These are phyloP conservation scores for Fistularia tabacaria DNA, from an alignment of 2,797 vertebrate genomes.

Conservation along the genomic window DNA sequence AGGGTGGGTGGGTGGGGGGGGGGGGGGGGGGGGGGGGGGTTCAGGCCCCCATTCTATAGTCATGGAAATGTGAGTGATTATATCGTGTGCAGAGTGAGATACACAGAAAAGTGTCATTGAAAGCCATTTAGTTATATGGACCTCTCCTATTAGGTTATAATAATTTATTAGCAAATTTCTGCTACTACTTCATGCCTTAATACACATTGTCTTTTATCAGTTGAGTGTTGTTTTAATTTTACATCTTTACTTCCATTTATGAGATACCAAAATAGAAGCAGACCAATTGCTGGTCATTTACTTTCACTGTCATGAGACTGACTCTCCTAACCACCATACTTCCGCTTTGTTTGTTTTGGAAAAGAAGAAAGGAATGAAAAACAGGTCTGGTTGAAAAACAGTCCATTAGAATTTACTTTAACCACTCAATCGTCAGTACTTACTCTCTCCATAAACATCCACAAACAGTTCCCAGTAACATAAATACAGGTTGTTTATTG, in stretches of 20 bases:
- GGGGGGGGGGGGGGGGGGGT: conserved; percentile 47
- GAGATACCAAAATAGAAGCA: conserved; percentile 20
- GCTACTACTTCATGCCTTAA: neutral
- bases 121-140: conserved; percentile 5
- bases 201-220: no score
- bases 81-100: conserved; percentile 24
- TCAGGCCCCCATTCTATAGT: conserved; percentile 30
- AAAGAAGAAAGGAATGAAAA: conserved; percentile 24
- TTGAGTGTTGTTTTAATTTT: neutral
- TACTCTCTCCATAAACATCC: conserved; percentile 1
- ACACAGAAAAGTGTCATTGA: conserved; percentile 3
- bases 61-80: conserved; percentile 36
- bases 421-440: neutral
- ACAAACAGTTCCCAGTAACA: neutral
- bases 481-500: no score
- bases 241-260: conserved; percentile 28
- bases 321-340: conserved; percentile 15
- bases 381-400: conserved; percentile 6
- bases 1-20: conserved; percentile 36
- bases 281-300: conserved; percentile 49
- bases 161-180: conserved; percentile 10
- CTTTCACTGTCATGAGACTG: conserved; percentile 14
- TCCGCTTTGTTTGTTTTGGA: conserved; percentile 23
- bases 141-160: neutral
- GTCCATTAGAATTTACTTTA: neutral